These are phyloP conservation scores for Argyresthia goedartella DNA, from an alignment of 2,888 invertebrate species.

Conservation along the genomic window DNA sequence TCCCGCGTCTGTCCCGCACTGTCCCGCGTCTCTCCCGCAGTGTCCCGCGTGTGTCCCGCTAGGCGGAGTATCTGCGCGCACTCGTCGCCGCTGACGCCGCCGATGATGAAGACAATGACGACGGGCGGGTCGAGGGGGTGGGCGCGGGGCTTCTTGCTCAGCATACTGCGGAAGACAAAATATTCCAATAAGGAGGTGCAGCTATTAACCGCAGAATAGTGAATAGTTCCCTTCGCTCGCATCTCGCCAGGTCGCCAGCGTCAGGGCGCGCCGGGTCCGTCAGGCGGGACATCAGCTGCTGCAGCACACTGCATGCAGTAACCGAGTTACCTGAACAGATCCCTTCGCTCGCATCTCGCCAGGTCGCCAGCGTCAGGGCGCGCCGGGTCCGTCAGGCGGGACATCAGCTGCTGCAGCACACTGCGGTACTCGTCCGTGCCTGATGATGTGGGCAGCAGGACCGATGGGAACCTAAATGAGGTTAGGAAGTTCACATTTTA, in stretches of 20 bases:
- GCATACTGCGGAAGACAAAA: constrained; percentile 70
- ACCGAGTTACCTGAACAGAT: too few relatives aligned
- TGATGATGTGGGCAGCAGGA: too few relatives aligned
- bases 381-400: constrained; percentile 69
- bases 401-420: constrained; percentile 70
- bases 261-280: constrained; percentile 70
- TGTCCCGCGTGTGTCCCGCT: constrained; percentile 38
- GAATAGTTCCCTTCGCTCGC: too few relatives aligned
- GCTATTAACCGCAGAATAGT: not conserved
- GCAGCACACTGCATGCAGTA: constrained; percentile 51
- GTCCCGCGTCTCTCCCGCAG: constrained; percentile 10
- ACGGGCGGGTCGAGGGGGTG: constrained; percentile 75
- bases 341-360: not conserved
- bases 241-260: constrained; percentile 71
- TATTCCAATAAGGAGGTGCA: not conserved
- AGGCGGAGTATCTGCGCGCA: constrained; percentile 60
- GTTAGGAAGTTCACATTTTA: too few relatives aligned
- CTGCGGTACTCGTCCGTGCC: constrained; percentile 55
- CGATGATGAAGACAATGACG: constrained; percentile 75
- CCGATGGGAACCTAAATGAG: too few relatives aligned
- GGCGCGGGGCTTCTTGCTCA: constrained; percentile 52
- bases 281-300: constrained; percentile 71
- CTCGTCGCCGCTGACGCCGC: constrained; percentile 77
- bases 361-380: constrained; percentile 73
- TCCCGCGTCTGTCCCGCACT: too few relatives aligned